Percentiles rank a stretch among this genome's conserved stretches.
phyloP scores from a whole-genome alignment of 2,797 vertebrate genomes.

The Mus caroli region DNA sequence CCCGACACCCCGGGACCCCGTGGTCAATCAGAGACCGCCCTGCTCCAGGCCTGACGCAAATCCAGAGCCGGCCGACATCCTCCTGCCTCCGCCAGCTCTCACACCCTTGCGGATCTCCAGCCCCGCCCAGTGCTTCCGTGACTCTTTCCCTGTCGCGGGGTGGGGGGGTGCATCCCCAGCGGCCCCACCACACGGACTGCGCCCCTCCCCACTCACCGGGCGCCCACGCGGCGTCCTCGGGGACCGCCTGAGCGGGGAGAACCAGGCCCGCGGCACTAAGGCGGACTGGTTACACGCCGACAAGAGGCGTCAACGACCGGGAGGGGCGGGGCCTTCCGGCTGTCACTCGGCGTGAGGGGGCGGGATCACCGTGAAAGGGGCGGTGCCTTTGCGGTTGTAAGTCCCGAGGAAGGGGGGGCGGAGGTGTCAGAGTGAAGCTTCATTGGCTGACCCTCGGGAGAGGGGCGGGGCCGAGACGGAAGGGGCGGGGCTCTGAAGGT shows the following conservation, averaged over 20 bases:
- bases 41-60: not conserved
- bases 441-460: not conserved
- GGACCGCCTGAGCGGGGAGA: not conserved
- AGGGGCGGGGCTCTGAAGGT: not conserved
- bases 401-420: accelerated
- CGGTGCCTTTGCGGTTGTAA: not conserved
- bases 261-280: not conserved
- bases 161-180: no score
- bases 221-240: slow-evolving; percentile 67
- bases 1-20: not conserved
- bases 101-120: not conserved
- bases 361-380: not conserved
- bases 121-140: not conserved
- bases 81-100: not conserved
- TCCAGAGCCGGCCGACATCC: not conserved
- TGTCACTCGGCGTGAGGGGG: not conserved
- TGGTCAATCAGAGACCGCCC: not conserved
- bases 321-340: not conserved
- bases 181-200: not conserved
- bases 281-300: not conserved
- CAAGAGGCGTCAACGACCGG: not conserved
- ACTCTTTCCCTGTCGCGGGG: not conserved
- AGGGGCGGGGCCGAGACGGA: not conserved
- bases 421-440: accelerated
- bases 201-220: slow-evolving; percentile 78